Evolutionary conservation across 2,888 invertebrate species (phyloP).

Genomic region (Nudaria mundana): DNA sequence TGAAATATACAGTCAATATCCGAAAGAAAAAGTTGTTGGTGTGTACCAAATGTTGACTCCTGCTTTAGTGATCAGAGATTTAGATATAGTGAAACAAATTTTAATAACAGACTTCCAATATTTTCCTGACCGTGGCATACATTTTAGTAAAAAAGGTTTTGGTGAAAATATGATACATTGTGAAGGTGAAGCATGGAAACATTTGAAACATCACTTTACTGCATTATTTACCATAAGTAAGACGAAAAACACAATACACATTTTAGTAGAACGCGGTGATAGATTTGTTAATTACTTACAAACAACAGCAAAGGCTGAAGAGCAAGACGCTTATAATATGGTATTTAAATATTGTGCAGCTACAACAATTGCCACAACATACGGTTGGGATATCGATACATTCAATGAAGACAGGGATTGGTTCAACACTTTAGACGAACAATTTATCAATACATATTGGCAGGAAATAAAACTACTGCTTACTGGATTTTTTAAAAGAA

Average conservation of each 20-base stretch:
- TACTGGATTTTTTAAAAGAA: conserved; percentile 30
- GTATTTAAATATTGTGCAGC: conserved; percentile 36
- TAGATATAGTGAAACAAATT: conserved; percentile 48
- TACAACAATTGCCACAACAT: conserved; percentile 30
- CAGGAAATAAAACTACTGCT: conserved; percentile 39
- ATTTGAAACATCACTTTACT: conserved; percentile 41
- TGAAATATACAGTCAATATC: conserved; percentile 48
- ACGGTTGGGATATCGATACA: conserved; percentile 34
- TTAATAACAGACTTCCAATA: conserved; percentile 50
- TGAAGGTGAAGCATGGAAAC: conserved; percentile 40
- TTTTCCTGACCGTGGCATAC: conserved; percentile 46
- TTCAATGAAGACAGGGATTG: conserved; percentile 24
- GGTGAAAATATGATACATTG: conserved; percentile 51
- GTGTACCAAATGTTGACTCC: conserved; percentile 47
- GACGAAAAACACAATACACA: conserved; percentile 38
- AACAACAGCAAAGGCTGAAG: conserved; percentile 15
- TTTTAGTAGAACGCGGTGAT: conserved; percentile 36
- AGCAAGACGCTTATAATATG: conserved; percentile 28
- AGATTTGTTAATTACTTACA: conserved; percentile 39
- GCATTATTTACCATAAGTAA: conserved; percentile 50
- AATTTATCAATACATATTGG: conserved; percentile 25
- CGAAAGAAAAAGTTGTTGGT: conserved; percentile 51
- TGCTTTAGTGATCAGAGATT: conserved; percentile 45
- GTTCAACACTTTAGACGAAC: conserved; percentile 26
- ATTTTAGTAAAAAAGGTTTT: conserved; percentile 41